Evolutionary conservation across 2,797 vertebrate species (phyloP).

Genomic region (Fundulus diaphanus): DNA sequence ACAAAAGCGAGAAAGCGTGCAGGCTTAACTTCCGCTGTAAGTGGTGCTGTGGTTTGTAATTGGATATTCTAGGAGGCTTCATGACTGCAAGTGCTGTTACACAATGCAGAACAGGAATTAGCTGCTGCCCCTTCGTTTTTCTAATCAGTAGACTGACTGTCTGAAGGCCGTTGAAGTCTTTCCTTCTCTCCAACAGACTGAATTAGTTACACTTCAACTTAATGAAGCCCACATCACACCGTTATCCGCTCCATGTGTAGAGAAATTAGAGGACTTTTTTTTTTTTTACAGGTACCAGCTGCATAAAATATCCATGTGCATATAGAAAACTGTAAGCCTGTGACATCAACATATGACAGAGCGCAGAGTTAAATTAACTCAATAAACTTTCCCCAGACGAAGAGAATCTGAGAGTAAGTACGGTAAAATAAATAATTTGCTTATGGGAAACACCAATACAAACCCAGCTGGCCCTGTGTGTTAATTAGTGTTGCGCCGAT

Average conservation of each 20-base stretch:
- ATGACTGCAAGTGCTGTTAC: background rate
- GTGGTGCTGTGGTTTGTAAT: background rate
- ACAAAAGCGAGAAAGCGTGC: too few species aligned
- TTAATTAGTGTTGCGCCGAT: too few species aligned
- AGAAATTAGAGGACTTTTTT: background rate
- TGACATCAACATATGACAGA: too few species aligned
- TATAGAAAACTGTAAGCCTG: too few species aligned
- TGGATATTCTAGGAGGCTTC: background rate
- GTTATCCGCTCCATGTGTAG: background rate
- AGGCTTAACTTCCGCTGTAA: too few species aligned
- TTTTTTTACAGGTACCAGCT: too few species aligned
- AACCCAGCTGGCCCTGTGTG: too few species aligned
- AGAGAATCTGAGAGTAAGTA: too few species aligned
- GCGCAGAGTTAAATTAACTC: too few species aligned
- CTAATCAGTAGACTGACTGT: background rate
- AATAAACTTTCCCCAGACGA: too few species aligned
- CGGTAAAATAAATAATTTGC: too few species aligned
- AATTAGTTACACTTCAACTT: background rate
- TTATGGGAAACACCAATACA: too few species aligned
- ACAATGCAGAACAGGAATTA: background rate
- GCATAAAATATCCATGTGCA: background rate
- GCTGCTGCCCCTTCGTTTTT: background rate
- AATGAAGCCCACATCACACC: background rate
- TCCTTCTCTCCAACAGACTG: background rate
- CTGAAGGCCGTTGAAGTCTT: background rate